phyloP scores from a whole-genome alignment of 2,888 invertebrate species.

The Zelleria hepariella region DNA sequence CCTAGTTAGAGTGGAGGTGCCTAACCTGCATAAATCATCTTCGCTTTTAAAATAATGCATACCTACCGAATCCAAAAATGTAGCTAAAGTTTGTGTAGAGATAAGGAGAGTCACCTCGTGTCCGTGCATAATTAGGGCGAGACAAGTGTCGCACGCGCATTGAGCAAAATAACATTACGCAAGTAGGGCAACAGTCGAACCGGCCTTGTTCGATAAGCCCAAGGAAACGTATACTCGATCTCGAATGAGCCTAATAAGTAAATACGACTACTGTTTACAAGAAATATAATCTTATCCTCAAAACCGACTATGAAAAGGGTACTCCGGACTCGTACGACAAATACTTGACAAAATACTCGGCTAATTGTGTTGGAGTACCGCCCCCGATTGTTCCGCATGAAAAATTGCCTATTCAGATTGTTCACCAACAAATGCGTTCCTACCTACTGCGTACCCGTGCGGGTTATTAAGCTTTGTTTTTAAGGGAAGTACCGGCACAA shows the following conservation, averaged over 20 bases:
- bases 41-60: no score
- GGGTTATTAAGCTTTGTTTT: slow-evolving; percentile 72
- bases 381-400: slow-evolving; percentile 70
- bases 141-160: background rate
- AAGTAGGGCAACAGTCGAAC: background rate
- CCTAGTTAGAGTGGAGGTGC: no score
- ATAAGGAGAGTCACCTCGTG: background rate
- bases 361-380: slow-evolving; percentile 66
- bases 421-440: slow-evolving; percentile 68
- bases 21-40: no score
- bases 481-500: slow-evolving; percentile 64
- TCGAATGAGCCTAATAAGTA: background rate
- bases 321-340: slow-evolving; percentile 41
- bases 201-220: background rate
- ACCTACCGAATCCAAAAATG: background rate
- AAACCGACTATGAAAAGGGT: background rate
- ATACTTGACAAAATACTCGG: slow-evolving; percentile 69
- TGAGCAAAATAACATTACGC: background rate
- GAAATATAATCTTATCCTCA: background rate
- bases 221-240: background rate
- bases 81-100: background rate
- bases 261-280: background rate
- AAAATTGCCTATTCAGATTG: slow-evolving; percentile 70
- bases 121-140: background rate
- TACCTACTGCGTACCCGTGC: slow-evolving; percentile 26